These are phyloP conservation scores for Clamator glandarius DNA, from an alignment of 2,797 vertebrate species.

Conservation along the genomic window DNA sequence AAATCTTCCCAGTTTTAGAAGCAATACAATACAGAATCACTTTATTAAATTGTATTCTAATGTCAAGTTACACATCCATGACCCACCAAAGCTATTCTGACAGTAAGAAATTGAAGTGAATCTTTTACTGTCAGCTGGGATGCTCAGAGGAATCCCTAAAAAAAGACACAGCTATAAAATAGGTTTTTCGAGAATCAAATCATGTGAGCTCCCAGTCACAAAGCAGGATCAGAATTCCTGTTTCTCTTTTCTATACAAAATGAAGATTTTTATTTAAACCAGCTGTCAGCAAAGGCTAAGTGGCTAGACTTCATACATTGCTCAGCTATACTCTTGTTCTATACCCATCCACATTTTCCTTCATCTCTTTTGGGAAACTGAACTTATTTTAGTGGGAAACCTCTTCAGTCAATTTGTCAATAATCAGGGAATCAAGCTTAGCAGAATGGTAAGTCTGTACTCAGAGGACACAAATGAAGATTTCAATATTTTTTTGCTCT, in stretches of 20 bases:
- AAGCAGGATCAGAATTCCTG: background rate
- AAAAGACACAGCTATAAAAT: background rate
- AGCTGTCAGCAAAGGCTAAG: background rate
- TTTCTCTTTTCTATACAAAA: background rate
- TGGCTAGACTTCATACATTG: background rate
- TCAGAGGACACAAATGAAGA: background rate
- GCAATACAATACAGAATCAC: background rate
- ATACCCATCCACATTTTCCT: background rate
- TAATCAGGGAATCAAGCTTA: background rate
- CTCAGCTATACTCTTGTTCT: background rate
- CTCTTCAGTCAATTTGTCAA: background rate
- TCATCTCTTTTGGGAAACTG: background rate
- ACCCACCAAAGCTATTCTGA: background rate
- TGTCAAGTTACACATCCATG: background rate
- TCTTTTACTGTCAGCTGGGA: background rate
- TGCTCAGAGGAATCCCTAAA: background rate
- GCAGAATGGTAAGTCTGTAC: background rate
- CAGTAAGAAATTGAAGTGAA: background rate
- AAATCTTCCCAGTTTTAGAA: background rate
- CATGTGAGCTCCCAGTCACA: background rate
- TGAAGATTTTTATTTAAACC: background rate
- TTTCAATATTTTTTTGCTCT: background rate
- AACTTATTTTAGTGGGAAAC: background rate
- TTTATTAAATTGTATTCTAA: background rate
- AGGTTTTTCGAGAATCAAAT: background rate